A percentile compares a stretch with the other conserved stretches of the same genome.
These are phyloP conservation scores for Mormyrops boulengeri DNA, from an alignment of 2,797 vertebrate genomes.

Conservation along the genomic window DNA sequence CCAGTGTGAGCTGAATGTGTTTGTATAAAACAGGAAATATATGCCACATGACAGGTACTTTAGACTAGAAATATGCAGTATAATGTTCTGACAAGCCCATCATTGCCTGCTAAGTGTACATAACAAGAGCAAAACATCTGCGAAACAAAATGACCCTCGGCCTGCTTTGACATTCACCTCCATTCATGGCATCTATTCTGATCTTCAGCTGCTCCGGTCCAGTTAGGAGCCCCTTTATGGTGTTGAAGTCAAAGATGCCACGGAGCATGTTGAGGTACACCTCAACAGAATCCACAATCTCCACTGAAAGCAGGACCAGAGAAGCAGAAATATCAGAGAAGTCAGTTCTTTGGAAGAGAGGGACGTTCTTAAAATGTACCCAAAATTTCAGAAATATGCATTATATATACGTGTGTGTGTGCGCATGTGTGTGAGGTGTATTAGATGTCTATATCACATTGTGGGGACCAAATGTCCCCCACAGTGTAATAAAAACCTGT, in stretches of 20 bases:
- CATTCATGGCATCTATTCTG: conserved; percentile 92
- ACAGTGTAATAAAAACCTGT: too few species aligned
- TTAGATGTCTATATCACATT: not conserved
- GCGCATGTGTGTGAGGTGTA: not conserved
- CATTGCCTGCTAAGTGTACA: not conserved
- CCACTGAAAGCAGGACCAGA: conserved; percentile 65
- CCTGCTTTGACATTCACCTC: conserved; percentile 62
- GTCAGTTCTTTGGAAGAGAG: not conserved
- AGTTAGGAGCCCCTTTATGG: conserved; percentile 85
- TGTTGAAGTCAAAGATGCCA: conserved; percentile 86
- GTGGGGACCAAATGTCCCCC: not conserved
- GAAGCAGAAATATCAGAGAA: not conserved
- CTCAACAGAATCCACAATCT: conserved; percentile 95
- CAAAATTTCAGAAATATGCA: not conserved
- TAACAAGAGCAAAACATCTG: not conserved
- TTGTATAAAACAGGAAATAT: not conserved
- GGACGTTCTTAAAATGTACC: not conserved
- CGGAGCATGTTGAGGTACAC: conserved; percentile 89
- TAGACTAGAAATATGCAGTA: not conserved
- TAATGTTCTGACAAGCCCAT: not conserved
- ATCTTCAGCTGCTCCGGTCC: conserved; percentile 89
- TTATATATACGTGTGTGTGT: not conserved
- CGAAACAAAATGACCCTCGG: not conserved
- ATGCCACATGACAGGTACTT: not conserved
- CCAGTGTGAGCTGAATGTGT: not conserved